phyloP scores from a whole-genome alignment of 2,797 vertebrate species.

The Neosilurus hyrtlii region DNA sequence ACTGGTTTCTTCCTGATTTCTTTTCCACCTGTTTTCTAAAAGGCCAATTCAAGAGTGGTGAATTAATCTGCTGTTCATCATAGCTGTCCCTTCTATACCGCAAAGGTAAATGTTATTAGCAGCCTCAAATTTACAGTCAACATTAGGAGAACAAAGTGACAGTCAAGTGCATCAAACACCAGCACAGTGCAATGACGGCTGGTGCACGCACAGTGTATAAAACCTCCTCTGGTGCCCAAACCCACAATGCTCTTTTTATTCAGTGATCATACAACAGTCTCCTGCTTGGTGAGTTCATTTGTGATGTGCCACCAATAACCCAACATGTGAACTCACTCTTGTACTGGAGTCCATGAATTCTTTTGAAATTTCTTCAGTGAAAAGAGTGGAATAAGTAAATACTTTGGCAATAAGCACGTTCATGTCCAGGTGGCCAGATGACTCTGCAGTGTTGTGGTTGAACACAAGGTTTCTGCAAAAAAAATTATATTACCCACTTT shows the following conservation, averaged over 20 bases:
- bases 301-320: neutral
- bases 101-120: slow-evolving; percentile 2
- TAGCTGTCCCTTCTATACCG: neutral
- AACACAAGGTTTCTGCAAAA: neutral
- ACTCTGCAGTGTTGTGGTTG: neutral
- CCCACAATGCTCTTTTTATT: neutral
- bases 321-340: neutral
- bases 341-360: neutral
- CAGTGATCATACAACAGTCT: neutral
- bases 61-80: slow-evolving; percentile 28
- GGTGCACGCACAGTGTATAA: neutral
- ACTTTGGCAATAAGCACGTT: neutral
- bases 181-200: neutral
- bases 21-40: slow-evolving; percentile 22
- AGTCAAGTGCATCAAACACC: neutral
- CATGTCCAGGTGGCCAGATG: neutral
- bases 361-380: neutral
- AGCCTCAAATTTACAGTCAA: slow-evolving; percentile 1
- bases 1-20: slow-evolving; percentile 20
- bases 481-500: neutral
- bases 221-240: neutral
- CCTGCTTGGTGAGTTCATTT: neutral
- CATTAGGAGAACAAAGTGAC: neutral
- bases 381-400: neutral
- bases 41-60: neutral